Evolutionary conservation across 1,140 invertebrate genomes (phyloP).

Genomic region (Heliconius hermathena): DNA sequence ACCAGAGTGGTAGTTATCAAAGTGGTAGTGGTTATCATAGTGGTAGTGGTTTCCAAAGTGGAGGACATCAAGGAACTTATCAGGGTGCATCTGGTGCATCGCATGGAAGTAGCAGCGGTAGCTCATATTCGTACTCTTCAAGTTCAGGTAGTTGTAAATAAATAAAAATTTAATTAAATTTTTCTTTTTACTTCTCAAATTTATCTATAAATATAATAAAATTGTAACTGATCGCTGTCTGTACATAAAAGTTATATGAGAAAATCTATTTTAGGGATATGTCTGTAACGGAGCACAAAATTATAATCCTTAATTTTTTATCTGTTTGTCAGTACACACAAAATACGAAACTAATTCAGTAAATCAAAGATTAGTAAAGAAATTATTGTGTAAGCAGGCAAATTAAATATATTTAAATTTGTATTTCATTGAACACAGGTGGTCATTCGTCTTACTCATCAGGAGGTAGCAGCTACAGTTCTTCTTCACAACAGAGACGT

Average conservation of each 20-base stretch:
- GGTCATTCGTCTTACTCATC: conserved; percentile 53
- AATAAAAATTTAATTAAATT: too few species aligned
- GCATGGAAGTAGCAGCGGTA: conserved; percentile 44
- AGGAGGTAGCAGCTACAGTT: conserved; percentile 49
- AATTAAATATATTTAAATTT: not conserved
- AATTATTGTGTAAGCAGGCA: too few species aligned
- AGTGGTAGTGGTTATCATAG: conserved; percentile 43
- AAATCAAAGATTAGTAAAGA: too few species aligned
- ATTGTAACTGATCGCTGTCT: too few species aligned
- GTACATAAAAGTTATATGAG: too few species aligned
- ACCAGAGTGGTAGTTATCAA: conserved; percentile 43
- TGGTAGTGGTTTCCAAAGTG: conserved; percentile 40
- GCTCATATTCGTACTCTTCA: conserved; percentile 64
- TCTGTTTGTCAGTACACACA: too few species aligned
- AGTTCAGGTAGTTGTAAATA: conserved; percentile 51
- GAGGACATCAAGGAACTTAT: conserved; percentile 39
- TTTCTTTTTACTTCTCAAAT: not conserved
- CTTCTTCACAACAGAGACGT: conserved; percentile 50
- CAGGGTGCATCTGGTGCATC: conserved; percentile 28
- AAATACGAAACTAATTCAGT: too few species aligned
- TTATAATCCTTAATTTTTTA: too few species aligned
- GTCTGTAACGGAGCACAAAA: too few species aligned
- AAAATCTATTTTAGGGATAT: too few species aligned
- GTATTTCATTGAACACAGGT: conserved; percentile 44
- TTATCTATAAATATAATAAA: not conserved